Evolutionary conservation across 2,113 vertebrate species (phyloP).

Genomic region (Myocastor coypus): DNA sequence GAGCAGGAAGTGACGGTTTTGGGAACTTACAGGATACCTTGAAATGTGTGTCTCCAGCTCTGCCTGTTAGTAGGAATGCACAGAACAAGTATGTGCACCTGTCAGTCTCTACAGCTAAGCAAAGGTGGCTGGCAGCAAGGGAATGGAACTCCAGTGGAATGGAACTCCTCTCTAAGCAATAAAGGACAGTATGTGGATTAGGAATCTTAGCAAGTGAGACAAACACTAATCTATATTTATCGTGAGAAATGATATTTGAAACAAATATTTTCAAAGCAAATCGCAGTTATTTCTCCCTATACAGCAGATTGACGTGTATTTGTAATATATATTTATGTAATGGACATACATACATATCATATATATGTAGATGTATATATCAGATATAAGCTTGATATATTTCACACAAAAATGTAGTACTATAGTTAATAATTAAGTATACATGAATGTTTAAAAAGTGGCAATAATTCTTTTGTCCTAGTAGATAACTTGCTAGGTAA

Average conservation of each 20-base stretch:
- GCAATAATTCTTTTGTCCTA: not conserved
- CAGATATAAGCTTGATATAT: not conserved
- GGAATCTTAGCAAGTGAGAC: not conserved
- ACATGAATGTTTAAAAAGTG: not conserved
- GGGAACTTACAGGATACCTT: not conserved
- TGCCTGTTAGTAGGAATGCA: not conserved
- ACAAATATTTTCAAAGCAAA: no score
- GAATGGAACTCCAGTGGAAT: not conserved
- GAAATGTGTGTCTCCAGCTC: not conserved
- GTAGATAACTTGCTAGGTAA: not conserved
- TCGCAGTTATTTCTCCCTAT: not conserved
- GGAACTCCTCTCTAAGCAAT: not conserved
- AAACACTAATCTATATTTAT: not conserved
- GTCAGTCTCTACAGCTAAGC: not conserved
- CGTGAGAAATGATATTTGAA: not conserved
- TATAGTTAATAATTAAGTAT: not conserved
- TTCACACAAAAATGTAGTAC: not conserved
- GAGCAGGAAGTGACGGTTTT: not conserved
- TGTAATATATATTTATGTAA: not conserved
- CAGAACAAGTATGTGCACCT: not conserved
- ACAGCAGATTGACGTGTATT: not conserved
- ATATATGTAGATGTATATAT: not conserved
- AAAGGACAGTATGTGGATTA: rapidly evolving
- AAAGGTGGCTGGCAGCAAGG: not conserved
- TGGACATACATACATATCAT: not conserved